Conservation (phyloP, 2,797 vertebrate species). For the Sphenodon punctatus region DNA sequence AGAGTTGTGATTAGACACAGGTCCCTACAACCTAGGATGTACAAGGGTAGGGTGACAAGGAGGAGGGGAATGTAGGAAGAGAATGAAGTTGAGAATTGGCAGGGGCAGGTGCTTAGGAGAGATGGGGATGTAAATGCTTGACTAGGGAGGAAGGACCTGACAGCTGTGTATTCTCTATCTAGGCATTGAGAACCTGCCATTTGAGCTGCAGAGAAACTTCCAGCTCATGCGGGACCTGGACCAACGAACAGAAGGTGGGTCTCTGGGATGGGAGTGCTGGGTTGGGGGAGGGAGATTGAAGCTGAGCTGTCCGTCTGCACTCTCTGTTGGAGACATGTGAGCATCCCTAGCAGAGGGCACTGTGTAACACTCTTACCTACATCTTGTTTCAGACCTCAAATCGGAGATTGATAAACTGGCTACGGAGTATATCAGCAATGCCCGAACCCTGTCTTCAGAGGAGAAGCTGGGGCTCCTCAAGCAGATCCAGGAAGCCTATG, state of each 20-base stretch:
- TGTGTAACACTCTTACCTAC: conserved; percentile 7
- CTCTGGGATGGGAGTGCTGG: not conserved
- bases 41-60: too few species aligned
- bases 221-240: conserved; percentile 97
- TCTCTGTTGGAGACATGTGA: not conserved
- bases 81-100: too few species aligned
- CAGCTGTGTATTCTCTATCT: not conserved
- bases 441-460: conserved; percentile 89
- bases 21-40: too few species aligned
- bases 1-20: too few species aligned
- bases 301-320: not conserved
- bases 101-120: too few species aligned
- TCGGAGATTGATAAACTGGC: conserved; percentile 94
- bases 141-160: not conserved
- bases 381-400: conserved; percentile 88
- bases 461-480: conserved; percentile 93
- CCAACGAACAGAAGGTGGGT: conserved; percentile 94
- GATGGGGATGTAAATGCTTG: not conserved
- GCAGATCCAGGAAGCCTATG: conserved; percentile 95
- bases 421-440: conserved; percentile 92
- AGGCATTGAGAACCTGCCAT: conserved; percentile 98
- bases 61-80: too few species aligned
- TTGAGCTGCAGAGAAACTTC: conserved; percentile 97
- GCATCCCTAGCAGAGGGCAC: not conserved
- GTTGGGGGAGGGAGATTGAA: not conserved